Conservation (phyloP, 2,888 invertebrate species). For the Luffia ferchaultella region DNA sequence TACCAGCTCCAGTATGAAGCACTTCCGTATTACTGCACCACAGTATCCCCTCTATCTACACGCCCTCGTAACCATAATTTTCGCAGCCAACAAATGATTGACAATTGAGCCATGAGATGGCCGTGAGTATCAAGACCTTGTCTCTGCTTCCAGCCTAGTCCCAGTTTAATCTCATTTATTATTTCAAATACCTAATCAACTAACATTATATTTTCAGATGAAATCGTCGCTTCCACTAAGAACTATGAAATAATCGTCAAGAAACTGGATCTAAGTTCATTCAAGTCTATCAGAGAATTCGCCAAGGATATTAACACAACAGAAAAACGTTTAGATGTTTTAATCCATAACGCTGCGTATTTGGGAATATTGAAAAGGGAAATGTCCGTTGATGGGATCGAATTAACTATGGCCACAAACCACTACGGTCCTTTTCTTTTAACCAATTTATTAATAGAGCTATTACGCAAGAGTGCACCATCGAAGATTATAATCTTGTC, state of each 20-base stretch:
- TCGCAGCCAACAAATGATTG: too few species aligned
- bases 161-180: too few species aligned
- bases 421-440: slow-evolving; percentile 94
- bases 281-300: slow-evolving; percentile 82
- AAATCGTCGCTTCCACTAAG: slow-evolving; percentile 73
- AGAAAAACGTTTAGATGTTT: slow-evolving; percentile 77
- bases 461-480: slow-evolving; percentile 77
- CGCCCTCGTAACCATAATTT: too few species aligned
- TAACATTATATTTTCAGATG: slow-evolving; percentile 72
- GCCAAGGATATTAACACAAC: slow-evolving; percentile 80
- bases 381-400: slow-evolving; percentile 82
- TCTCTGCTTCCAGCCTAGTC: too few species aligned
- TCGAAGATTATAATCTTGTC: slow-evolving; percentile 84
- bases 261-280: slow-evolving; percentile 80
- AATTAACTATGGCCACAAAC: slow-evolving; percentile 91
- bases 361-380: slow-evolving; percentile 74
- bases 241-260: slow-evolving; percentile 76
- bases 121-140: too few species aligned
- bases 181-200: too few species aligned
- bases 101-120: too few species aligned
- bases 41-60: too few species aligned
- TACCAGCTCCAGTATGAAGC: too few species aligned
- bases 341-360: slow-evolving; percentile 91
- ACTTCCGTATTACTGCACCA: too few species aligned
- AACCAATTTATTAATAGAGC: slow-evolving; percentile 86